Percentiles rank a stretch among this genome's conserved stretches.
phyloP scores from a whole-genome alignment of 2,797 vertebrate species.

The Spinibarbus caldwelli region DNA sequence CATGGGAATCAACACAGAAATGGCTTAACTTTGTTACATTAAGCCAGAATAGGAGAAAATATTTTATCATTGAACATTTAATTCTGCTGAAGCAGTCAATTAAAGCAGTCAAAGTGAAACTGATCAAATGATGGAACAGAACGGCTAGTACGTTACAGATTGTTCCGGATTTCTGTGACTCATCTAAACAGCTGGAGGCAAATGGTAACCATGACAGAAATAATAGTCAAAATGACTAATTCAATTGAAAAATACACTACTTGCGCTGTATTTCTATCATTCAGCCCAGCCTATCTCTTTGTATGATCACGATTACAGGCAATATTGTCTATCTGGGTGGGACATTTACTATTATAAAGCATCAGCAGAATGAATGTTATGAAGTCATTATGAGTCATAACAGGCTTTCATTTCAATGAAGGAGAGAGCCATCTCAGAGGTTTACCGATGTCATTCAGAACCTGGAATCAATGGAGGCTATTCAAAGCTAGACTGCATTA shows the following conservation, averaged over 20 bases:
- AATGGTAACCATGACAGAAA: constrained; percentile 22
- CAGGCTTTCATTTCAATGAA: constrained; percentile 33
- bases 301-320: background rate
- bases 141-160: background rate
- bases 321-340: constrained; percentile 33
- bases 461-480: background rate
- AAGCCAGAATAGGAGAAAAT: background rate
- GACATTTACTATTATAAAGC: constrained; percentile 23
- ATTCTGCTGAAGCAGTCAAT: background rate
- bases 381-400: constrained; percentile 30
- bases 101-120: constrained; percentile 13
- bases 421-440: constrained; percentile 2
- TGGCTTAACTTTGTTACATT: background rate
- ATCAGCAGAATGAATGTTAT: constrained; percentile 16
- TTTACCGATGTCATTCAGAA: constrained; percentile 18
- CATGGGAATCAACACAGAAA: background rate
- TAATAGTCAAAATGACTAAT: constrained; percentile 35
- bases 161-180: constrained; percentile 16
- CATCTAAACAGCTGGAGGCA: constrained; percentile 16
- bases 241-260: constrained; percentile 1
- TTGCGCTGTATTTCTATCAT: background rate
- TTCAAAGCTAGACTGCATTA: background rate
- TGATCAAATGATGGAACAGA: background rate
- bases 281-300: background rate
- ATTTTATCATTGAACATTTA: background rate